Conservation (phyloP, 2,888 invertebrate genomes). For the Pachliopta kotzebuea region DNA sequence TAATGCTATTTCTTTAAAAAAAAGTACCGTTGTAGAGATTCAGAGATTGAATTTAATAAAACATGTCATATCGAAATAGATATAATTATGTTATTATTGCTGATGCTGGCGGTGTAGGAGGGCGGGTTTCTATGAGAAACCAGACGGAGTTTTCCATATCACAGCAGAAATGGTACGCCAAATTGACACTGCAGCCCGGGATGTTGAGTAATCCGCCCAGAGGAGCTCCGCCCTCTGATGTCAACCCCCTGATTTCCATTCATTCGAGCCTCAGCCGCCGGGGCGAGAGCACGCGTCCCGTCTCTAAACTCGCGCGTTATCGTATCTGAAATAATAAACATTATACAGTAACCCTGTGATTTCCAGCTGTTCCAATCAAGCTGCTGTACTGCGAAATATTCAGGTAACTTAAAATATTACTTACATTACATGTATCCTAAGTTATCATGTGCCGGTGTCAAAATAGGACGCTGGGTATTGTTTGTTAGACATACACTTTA, state of each 20-base stretch:
- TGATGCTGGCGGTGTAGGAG: not conserved
- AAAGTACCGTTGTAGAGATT: not conserved
- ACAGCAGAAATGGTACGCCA: slow-evolving; percentile 25
- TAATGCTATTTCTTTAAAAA: not conserved
- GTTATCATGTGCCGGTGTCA: slow-evolving; percentile 21
- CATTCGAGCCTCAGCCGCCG: slow-evolving; percentile 56
- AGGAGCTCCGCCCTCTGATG: slow-evolving; percentile 63
- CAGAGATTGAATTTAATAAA: not conserved
- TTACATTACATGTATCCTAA: not conserved
- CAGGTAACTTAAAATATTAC: slow-evolving; percentile 9
- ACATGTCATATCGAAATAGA: not conserved
- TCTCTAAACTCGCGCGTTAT: slow-evolving; percentile 36
- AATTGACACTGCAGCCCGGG: slow-evolving; percentile 5
- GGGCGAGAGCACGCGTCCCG: slow-evolving; percentile 41
- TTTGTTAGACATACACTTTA: slow-evolving; percentile 22
- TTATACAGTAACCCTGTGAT: slow-evolving; percentile 19
- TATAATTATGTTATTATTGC: not conserved
- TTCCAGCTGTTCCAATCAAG: not conserved
- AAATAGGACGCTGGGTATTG: slow-evolving; percentile 14
- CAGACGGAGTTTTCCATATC: slow-evolving; percentile 52
- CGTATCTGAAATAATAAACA: slow-evolving; percentile 59
- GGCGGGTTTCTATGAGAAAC: slow-evolving; percentile 35
- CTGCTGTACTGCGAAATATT: not conserved
- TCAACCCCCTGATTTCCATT: slow-evolving; percentile 66
- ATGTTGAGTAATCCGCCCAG: slow-evolving; percentile 41